These are phyloP conservation scores for Phainopepla nitens DNA, from an alignment of 2,113 vertebrate genomes.

Conservation along the genomic window DNA sequence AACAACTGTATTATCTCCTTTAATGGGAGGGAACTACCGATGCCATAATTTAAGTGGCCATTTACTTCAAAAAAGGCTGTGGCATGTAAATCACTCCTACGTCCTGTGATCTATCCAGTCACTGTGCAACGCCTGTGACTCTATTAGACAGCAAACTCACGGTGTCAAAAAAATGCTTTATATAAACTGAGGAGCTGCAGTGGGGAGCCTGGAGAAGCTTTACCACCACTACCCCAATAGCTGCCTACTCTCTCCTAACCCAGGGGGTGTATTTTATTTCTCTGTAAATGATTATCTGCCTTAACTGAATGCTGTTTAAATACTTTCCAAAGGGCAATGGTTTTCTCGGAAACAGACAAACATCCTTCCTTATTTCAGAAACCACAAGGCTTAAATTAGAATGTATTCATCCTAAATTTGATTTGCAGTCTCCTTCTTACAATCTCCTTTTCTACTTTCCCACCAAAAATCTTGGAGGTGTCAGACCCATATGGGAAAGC, in stretches of 20 bases:
- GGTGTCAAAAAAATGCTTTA: background rate
- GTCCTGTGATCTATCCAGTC: background rate
- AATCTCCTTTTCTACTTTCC: background rate
- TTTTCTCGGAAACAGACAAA: background rate
- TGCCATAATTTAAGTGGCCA: background rate
- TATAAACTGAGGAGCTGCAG: background rate
- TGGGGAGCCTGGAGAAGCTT: background rate
- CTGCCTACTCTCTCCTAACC: background rate
- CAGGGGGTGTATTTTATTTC: background rate
- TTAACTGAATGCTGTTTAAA: background rate
- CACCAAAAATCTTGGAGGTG: background rate
- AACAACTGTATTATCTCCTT: background rate
- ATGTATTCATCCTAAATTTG: background rate
- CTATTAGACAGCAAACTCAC: background rate
- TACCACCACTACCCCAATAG: background rate
- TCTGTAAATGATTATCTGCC: background rate
- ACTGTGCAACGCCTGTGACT: background rate
- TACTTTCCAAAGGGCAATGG: background rate
- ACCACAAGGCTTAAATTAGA: background rate
- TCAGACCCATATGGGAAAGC: background rate
- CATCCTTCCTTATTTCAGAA: background rate
- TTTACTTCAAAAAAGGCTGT: background rate
- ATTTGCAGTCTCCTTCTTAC: background rate
- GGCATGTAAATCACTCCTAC: background rate
- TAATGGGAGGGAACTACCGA: background rate